Conservation (phyloP, 64 coral and sea anemone genomes). For the Montipora capricornis region DNA sequence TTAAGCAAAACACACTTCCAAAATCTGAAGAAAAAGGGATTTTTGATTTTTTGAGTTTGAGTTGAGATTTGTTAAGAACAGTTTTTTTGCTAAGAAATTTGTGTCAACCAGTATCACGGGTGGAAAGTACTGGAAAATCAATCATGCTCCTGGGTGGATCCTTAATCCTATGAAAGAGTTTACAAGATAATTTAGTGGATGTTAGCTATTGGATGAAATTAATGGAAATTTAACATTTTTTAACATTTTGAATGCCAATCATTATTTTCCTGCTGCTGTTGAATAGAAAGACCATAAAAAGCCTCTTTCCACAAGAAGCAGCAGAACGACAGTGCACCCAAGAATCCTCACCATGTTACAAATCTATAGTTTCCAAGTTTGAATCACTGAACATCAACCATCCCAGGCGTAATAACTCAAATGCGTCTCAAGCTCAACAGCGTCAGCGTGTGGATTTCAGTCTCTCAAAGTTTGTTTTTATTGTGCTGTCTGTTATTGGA, state of each 20-base stretch:
- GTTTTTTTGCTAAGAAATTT: too few species aligned
- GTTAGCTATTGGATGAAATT: too few species aligned
- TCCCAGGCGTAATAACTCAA: neutral
- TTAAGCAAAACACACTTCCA: too few species aligned
- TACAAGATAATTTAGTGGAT: too few species aligned
- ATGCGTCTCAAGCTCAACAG: neutral
- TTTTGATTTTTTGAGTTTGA: too few species aligned
- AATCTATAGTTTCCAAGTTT: constrained; percentile 68
- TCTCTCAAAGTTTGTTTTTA: neutral
- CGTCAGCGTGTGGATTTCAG: neutral
- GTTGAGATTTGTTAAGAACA: too few species aligned
- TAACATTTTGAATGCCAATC: neutral
- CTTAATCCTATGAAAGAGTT: too few species aligned
- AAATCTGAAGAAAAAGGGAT: too few species aligned
- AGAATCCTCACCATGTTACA: constrained; percentile 6
- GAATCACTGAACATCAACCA: constrained; percentile 21
- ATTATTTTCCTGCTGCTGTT: neutral
- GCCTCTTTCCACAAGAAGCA: constrained; percentile 77
- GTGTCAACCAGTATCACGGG: too few species aligned
- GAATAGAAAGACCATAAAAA: constrained; percentile 88
- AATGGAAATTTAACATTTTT: neutral
- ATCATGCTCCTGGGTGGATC: too few species aligned
- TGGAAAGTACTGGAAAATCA: too few species aligned
- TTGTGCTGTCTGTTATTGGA: constrained; percentile 14
- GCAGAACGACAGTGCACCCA: constrained; percentile 16